Conservation (phyloP, 2,113 vertebrate genomes). For the Drymodes brunneopygia region DNA sequence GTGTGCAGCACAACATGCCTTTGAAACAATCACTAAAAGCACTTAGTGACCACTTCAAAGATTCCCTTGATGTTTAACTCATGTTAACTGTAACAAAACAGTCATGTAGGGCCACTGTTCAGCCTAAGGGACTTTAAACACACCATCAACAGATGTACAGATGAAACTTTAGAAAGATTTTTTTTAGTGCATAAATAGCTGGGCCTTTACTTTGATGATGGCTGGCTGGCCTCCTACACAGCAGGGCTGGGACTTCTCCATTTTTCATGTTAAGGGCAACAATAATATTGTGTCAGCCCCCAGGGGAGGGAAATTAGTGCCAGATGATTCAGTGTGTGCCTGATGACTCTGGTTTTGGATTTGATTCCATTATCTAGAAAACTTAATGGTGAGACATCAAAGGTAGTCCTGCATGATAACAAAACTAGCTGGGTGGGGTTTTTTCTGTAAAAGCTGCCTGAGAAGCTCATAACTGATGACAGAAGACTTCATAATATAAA, state of each 20-base stretch:
- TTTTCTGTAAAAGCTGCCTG: neutral
- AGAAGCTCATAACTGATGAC: neutral
- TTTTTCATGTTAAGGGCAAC: constrained; percentile 7
- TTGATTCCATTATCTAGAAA: neutral
- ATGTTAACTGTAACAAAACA: neutral
- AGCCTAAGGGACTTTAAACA: constrained; percentile 18
- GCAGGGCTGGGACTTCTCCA: neutral
- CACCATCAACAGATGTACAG: constrained; percentile 10
- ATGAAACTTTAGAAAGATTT: neutral
- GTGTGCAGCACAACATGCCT: neutral
- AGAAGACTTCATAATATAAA: neutral
- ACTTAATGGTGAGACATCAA: neutral
- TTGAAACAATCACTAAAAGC: constrained; percentile 32
- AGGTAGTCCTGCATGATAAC: neutral
- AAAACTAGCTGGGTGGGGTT: neutral
- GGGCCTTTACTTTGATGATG: constrained; percentile 5
- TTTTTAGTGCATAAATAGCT: neutral
- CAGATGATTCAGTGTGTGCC: neutral
- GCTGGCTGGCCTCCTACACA: neutral
- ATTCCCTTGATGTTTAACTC: constrained; percentile 20
- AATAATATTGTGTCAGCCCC: neutral
- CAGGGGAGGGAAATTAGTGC: constrained; percentile 1
- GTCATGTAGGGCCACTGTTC: neutral
- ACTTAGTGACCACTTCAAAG: constrained; percentile 36
- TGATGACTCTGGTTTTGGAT: neutral